A percentile compares a stretch with the other conserved stretches of the same genome.
phyloP scores from a whole-genome alignment of 2,113 vertebrate genomes.

The Sialia sialis region DNA sequence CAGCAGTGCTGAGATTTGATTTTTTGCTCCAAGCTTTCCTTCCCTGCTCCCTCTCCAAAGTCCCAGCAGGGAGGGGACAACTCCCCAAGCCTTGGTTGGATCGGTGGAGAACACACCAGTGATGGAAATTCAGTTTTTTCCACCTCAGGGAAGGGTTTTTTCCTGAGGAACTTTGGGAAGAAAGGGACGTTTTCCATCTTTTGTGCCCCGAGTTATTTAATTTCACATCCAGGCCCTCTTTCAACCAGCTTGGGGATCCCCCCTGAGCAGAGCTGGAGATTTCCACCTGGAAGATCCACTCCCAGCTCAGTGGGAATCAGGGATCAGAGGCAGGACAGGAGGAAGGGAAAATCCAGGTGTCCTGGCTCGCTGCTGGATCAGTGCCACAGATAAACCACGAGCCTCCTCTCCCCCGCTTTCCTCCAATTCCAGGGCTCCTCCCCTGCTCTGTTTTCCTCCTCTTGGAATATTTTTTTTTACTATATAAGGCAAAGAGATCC shows the following conservation, averaged over 20 bases:
- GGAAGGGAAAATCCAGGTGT: background rate
- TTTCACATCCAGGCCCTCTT: background rate
- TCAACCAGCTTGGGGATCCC: background rate
- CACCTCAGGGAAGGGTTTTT: background rate
- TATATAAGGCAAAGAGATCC: slow-evolving; percentile 39
- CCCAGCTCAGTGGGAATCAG: background rate
- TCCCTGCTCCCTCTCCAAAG: background rate
- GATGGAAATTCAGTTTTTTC: background rate
- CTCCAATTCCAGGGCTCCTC: background rate
- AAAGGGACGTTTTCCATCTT: background rate
- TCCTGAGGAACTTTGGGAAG: background rate
- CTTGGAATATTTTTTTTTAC: slow-evolving; percentile 26
- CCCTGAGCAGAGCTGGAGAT: background rate
- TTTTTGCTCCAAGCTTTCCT: background rate
- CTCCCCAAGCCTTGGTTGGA: background rate
- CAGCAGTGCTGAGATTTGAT: background rate
- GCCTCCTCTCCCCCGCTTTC: background rate
- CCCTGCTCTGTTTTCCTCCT: background rate
- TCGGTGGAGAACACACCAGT: fast-evolving
- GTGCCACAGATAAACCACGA: background rate
- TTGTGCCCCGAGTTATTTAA: background rate
- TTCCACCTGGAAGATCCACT: background rate
- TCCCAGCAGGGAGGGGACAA: background rate
- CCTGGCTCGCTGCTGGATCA: background rate
- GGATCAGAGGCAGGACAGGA: background rate